phyloP scores from a whole-genome alignment of 2,797 vertebrate species.

The Microctenopoma steveboyesi region DNA sequence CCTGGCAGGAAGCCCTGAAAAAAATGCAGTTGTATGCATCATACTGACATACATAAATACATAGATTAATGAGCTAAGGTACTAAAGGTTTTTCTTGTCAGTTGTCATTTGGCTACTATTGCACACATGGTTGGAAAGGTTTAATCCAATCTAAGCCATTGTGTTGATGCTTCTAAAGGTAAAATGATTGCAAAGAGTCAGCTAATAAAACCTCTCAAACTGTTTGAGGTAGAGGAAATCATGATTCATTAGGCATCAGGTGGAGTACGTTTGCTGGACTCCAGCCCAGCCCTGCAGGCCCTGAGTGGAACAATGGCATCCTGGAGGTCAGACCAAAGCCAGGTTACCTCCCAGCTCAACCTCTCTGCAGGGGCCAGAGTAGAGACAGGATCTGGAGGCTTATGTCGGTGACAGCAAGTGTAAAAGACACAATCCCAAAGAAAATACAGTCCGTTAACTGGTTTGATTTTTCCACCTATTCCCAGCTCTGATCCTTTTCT shows the following conservation, averaged over 20 bases:
- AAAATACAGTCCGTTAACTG: neutral
- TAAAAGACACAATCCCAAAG: slow-evolving; percentile 39
- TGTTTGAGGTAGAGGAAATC: neutral
- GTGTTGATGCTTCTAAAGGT: neutral
- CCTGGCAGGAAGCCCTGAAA: neutral
- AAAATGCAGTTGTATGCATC: fast-evolving
- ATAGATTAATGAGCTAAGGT: neutral
- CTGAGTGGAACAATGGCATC: slow-evolving; percentile 32
- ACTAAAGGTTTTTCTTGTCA: neutral
- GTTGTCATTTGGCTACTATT: neutral
- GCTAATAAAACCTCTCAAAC: neutral
- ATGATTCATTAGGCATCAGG: slow-evolving; percentile 12
- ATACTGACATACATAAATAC: neutral
- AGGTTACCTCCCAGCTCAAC: slow-evolving; percentile 44
- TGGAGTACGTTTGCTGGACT: slow-evolving; percentile 32
- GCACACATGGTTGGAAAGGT: neutral
- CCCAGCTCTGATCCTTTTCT: slow-evolving; percentile 34
- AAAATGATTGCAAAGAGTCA: neutral
- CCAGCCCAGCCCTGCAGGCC: slow-evolving; percentile 24
- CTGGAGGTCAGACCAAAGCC: slow-evolving; percentile 29
- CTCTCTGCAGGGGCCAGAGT: slow-evolving; percentile 34
- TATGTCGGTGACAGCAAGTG: slow-evolving; percentile 33
- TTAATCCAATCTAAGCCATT: neutral
- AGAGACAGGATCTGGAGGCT: slow-evolving; percentile 47
- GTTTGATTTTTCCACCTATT: slow-evolving; percentile 57